phyloP scores from a whole-genome alignment of 2,797 vertebrate genomes.

The Sebastes taczanowskii region DNA sequence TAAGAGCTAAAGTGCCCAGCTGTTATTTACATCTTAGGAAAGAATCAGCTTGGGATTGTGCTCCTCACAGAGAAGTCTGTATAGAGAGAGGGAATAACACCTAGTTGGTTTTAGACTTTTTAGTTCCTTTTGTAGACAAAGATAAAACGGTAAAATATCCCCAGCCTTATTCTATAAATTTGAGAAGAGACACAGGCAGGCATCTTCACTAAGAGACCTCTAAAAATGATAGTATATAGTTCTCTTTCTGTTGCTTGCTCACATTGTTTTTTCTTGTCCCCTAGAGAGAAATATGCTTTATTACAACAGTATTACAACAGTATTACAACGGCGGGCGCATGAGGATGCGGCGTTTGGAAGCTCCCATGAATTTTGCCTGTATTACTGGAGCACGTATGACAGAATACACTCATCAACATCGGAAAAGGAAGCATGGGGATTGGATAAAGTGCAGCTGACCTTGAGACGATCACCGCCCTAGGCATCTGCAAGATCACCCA shows the following conservation, averaged over 20 bases:
- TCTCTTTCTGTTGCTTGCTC: neutral
- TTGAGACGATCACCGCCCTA: neutral
- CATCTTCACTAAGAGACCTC: neutral
- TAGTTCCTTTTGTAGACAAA: neutral
- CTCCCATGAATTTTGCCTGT: neutral
- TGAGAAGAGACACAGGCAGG: neutral
- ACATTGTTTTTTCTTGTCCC: neutral
- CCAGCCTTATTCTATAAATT: neutral
- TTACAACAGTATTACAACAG: neutral
- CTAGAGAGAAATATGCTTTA: neutral
- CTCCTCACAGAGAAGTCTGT: neutral
- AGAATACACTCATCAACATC: neutral
- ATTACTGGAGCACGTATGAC: neutral
- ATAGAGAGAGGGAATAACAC: neutral
- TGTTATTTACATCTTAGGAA: conserved; percentile 3
- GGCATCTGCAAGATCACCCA: neutral
- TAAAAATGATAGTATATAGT: neutral
- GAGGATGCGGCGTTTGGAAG: neutral
- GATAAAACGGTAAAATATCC: neutral
- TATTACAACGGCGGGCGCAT: neutral
- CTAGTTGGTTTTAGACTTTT: neutral
- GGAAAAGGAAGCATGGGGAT: no score
- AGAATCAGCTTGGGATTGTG: neutral
- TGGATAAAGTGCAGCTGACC: neutral
- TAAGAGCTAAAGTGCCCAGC: conserved; percentile 2